Evolutionary conservation across 2,888 invertebrate genomes (phyloP), one percentile per base, ranked within the genome.

Genomic region (Drosophila helvetica): DNA sequence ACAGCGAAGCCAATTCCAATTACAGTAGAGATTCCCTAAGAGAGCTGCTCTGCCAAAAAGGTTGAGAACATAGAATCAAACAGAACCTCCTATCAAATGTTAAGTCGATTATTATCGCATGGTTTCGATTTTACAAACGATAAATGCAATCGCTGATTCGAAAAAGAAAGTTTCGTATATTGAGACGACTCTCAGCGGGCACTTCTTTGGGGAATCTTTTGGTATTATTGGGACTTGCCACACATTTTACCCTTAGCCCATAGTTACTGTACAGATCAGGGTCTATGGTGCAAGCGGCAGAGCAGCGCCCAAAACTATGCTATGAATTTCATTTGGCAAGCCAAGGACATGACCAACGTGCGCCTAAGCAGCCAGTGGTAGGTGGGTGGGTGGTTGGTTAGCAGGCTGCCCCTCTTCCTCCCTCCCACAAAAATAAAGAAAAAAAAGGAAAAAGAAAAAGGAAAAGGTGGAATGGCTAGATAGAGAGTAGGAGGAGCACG

Each of bases 331-430:
- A 84, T 87, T 84, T 84, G 83, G 83, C 84, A 80, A 86, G 78
- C 88, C 85, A 85, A 85, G 85, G 85, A 88, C 88, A 85, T 86
- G 83, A 68, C 83, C 86, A 87, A 86, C 86, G 80, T 84, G 85
- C 75, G 84, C 82, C 82, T 82, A 82, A 82, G 71, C 86, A 82
- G 81, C 60, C 78, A 65, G 47, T 64, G 54, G 61, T 53, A 50
- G 63, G 57, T n/a, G 62, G 55, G 1, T 48, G 33, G 42, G 22
- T 22, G 22, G 22, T 0, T 54, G 56, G 50, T n/a, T 10, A 51
- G n/a, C 3, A n/a, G 9, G 9, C 9, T 27, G 2, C 27, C 27
- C 1, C 27, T 9, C 3, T 18, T 12, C 9, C 10, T 30, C 30
- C 30, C 30, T 10, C 30, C 30, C 9, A 15, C 7, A 27, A 27